A percentile compares a stretch with the other conserved stretches of the same genome.
Evolutionary conservation across 2,888 invertebrate genomes (phyloP).

Genomic region (Crioceris asparagi): DNA sequence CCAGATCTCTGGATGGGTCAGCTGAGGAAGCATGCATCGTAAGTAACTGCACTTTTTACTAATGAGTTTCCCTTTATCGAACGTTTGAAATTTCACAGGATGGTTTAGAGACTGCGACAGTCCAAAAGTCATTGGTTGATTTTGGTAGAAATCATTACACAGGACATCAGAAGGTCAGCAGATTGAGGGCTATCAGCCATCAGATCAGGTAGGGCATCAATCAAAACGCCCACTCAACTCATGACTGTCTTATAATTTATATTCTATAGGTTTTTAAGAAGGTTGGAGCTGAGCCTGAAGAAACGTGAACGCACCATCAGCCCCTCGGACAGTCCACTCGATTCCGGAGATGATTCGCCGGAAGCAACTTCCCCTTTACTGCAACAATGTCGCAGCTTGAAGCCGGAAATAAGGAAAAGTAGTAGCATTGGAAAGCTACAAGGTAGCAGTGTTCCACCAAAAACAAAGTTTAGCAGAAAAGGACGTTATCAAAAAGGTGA

Average conservation of each 20-base stretch:
- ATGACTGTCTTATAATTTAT: neutral
- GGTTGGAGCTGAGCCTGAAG: conserved; percentile 61
- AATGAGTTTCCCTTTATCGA: neutral
- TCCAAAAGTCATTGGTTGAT: conserved; percentile 50
- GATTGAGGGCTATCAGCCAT: conserved; percentile 61
- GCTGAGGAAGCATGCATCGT: conserved; percentile 39
- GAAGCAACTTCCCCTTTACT: conserved; percentile 55
- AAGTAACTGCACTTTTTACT: neutral
- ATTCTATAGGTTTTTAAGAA: conserved; percentile 51
- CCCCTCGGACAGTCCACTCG: conserved; percentile 37
- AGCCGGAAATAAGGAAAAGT: conserved; percentile 36
- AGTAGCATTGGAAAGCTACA: conserved; percentile 35
- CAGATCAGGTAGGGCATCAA: conserved; percentile 68
- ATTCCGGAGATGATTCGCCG: conserved; percentile 50
- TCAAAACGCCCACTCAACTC: no score
- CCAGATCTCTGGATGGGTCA: conserved; percentile 34
- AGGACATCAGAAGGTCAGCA: conserved; percentile 50
- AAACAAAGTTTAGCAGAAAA: conserved; percentile 29
- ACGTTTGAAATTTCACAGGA: neutral
- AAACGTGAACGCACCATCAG: conserved; percentile 48
- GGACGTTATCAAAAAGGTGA: conserved; percentile 8
- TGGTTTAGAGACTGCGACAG: conserved; percentile 40
- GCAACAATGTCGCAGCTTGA: conserved; percentile 32
- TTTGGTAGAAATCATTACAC: conserved; percentile 36
- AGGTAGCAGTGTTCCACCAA: conserved; percentile 20